Evolutionary conservation across 2,888 invertebrate genomes (phyloP).

Genomic region (Caenorhabditis sulstoni): DNA sequence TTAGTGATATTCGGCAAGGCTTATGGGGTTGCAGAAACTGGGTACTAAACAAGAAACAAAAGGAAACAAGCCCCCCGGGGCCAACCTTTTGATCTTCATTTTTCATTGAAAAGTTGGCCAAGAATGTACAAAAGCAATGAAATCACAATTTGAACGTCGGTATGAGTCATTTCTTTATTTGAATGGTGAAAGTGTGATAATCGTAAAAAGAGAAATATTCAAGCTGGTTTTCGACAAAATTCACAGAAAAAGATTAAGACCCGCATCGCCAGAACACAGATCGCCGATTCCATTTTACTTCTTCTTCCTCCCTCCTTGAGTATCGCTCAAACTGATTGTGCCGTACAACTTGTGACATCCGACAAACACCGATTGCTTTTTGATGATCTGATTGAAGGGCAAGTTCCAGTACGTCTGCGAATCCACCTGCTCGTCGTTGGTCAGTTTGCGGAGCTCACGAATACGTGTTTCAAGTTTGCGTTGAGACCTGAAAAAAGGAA

Average conservation of each 20-base stretch:
- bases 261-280: slow-evolving; percentile 24
- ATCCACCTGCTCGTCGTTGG: slow-evolving; percentile 63
- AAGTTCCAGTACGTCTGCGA: slow-evolving; percentile 68
- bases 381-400: slow-evolving; percentile 70
- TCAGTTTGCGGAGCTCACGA: slow-evolving; percentile 55
- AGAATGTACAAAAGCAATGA: too few relatives aligned
- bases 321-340: slow-evolving; percentile 65
- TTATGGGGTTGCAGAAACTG: too few relatives aligned
- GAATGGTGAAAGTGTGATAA: too few relatives aligned
- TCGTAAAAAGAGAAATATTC: too few relatives aligned
- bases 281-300: not conserved
- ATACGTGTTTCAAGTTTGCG: slow-evolving; percentile 65
- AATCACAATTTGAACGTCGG: too few relatives aligned
- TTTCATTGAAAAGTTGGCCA: too few relatives aligned
- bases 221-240: too few relatives aligned
- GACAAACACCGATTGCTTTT: slow-evolving; percentile 64
- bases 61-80: too few relatives aligned
- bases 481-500: slow-evolving; percentile 59
- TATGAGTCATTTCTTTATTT: too few relatives aligned
- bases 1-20: slow-evolving; percentile 21
- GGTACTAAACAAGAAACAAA: too few relatives aligned
- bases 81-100: too few relatives aligned
- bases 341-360: slow-evolving; percentile 71
- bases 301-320: slow-evolving; percentile 31
- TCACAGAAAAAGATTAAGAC: slow-evolving; percentile 3